Conservation (phyloP, 2,113 vertebrate species). For the Zapus hudsonius region DNA sequence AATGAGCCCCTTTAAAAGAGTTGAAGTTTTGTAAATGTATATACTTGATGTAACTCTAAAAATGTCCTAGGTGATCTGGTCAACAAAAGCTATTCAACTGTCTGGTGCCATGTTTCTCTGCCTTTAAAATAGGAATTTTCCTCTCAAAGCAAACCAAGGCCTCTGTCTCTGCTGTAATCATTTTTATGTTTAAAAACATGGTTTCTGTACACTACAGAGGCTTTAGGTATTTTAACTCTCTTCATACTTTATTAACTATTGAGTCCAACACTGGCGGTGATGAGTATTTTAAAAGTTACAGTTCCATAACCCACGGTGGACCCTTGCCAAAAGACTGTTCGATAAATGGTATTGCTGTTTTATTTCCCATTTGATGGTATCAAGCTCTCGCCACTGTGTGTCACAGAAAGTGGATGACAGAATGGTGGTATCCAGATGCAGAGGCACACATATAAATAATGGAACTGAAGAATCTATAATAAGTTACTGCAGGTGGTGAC, state of each 20-base stretch:
- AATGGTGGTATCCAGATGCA: conserved; percentile 40
- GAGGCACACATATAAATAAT: conserved; percentile 58
- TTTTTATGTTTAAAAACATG: conserved; percentile 38
- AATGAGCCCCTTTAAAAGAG: conserved; percentile 31
- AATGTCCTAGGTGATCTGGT: background rate
- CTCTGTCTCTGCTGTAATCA: background rate
- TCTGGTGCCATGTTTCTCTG: background rate
- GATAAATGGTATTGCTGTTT: conserved; percentile 27
- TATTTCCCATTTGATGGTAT: conserved; percentile 63
- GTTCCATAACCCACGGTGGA: background rate
- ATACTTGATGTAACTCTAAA: background rate
- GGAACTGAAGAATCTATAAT: conserved; percentile 75
- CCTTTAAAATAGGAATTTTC: conserved; percentile 46
- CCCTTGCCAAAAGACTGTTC: conserved; percentile 39
- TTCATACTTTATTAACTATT: conserved; percentile 41
- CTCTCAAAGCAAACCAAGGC: background rate
- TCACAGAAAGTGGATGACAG: conserved; percentile 64
- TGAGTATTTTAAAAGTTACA: conserved; percentile 13
- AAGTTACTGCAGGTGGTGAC: conserved; percentile 61
- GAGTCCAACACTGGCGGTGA: background rate
- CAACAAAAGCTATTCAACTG: background rate
- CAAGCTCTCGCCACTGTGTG: conserved; percentile 59
- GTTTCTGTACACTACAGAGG: background rate
- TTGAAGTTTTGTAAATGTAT: conserved; percentile 8
- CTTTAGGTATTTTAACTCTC: background rate